phyloP scores from a whole-genome alignment of 2,797 vertebrate genomes.

The Peromyscus eremicus region DNA sequence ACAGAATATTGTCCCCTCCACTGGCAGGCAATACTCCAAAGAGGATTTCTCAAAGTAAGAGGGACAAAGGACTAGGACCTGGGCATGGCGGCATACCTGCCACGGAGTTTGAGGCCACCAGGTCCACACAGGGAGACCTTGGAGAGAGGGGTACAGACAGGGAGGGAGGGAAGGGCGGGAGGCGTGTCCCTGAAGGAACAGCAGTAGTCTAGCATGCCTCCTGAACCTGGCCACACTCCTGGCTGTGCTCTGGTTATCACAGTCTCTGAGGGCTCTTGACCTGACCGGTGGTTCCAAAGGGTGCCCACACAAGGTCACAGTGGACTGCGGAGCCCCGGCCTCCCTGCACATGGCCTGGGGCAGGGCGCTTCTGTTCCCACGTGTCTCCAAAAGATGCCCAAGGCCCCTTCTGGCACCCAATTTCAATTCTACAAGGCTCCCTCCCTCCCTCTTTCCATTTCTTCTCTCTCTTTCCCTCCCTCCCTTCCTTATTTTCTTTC shows the following conservation, averaged over 20 bases:
- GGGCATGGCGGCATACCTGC: too few species aligned
- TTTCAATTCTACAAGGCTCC: not conserved
- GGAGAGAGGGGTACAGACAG: not conserved
- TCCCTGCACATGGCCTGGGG: not conserved
- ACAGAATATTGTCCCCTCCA: not conserved
- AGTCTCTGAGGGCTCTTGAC: not conserved
- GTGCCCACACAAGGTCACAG: not conserved
- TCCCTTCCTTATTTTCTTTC: not conserved
- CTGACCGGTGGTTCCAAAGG: not conserved
- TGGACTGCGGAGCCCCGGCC: not conserved
- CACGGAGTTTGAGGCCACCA: not conserved
- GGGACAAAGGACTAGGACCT: not conserved
- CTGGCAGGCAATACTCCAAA: not conserved
- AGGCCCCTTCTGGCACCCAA: not conserved
- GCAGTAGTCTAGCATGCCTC: fast-evolving
- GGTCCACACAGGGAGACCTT: not conserved
- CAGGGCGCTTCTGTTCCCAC: fast-evolving
- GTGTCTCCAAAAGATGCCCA: not conserved
- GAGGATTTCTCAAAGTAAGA: not conserved
- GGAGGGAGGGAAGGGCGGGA: not conserved
- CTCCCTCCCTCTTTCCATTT: not conserved
- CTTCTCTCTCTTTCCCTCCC: not conserved
- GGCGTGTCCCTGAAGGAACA: too few species aligned
- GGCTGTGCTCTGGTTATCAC: not conserved
- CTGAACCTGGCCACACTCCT: not conserved